Base-by-base conservation (phyloP, 2,888 invertebrate genomes). In the Drosophila tripunctata region DNA sequence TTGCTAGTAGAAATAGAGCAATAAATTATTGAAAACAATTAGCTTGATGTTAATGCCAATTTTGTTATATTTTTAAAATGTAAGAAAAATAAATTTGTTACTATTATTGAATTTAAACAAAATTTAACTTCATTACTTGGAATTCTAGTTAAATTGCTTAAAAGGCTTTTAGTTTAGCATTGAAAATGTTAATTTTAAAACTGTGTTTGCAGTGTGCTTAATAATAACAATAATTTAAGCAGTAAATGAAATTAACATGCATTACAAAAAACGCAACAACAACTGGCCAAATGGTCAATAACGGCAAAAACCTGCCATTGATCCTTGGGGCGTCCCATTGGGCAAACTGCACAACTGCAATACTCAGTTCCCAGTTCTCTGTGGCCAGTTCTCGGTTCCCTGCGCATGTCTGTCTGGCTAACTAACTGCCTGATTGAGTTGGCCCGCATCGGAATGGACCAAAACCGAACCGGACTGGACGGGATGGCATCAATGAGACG, bases 161-260 rank as follows among this genome's bases (percentile, higher is more conserved):
- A n/a, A n/a, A n/a, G n/a, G n/a, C n/a, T n/a, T n/a, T n/a, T n/a
- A n/a, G n/a, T n/a, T n/a, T n/a, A n/a, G n/a, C n/a, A n/a, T n/a
- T n/a, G n/a, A n/a, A n/a, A n/a, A n/a, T n/a, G n/a, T n/a, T n/a
- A n/a, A n/a, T n/a, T n/a, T n/a, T n/a, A n/a, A n/a, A n/a, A n/a
- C n/a, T n/a, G n/a, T n/a, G n/a, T n/a, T n/a, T n/a, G n/a, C 21
- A 19, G 50, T 48, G 48, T 30, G 57, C 48, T 50, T 31, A 86
- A 83, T 87, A 88, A 83, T 83, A 75, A 85, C 75, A 79, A 86
- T 88, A 78, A 87, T 87, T 80, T 80, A 67, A 69, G 56, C 51
- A 45, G 80, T 74, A 83, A 86, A 86, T 86, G 72, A 78, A 88
- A 86, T 86, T 83, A 86, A 77, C 87, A 86, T 86, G 78, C 82